Base-by-base conservation (phyloP, 2,888 invertebrate species). In the Drosophila anceps region DNA sequence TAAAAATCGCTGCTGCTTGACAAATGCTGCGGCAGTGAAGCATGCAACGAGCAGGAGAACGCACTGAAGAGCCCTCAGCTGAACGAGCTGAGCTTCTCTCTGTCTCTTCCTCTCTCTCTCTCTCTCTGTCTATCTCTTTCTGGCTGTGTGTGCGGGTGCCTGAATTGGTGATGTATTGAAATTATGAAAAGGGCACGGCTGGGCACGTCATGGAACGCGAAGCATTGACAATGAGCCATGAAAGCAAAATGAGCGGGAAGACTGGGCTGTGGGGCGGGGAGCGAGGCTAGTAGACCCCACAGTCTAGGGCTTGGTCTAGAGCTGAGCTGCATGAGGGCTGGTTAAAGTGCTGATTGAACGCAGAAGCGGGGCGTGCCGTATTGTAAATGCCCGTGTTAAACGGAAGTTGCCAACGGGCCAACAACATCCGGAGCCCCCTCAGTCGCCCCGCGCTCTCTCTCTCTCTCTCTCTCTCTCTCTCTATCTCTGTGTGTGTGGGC, bases 121-220 rank as follows among this genome's bases (percentile, higher is more conserved):
- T 24, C 54, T 43, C 54, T 35, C 37, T 41, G 44, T 31, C 59
- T 48, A 37, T 33, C 53, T 41, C 48, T 29, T 35, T 24, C 46
- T 24, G 63, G 20, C 46, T 24, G 63, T 60, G 10, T 39, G 74
- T 60, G 65, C 59, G 61, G 58, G 59, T 72, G 72, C 65, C 54
- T 48, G 59, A 39, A 35, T 63, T 59, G 71, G 62, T 71, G 86
- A 84, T 83, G 87, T 76, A 84, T 83, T 79, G 89, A 88, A 88
- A 84, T 84, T 84, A 88, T 86, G 86, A 88, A 86, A 73, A 82
- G 81, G 83, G 83, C 82, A 77, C 85, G 67, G 66, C 79, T 71
- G 76, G 61, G 63, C 73, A 76, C 72, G 76, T 71, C 77, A 79
- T 44, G 77, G 80, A 79, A 71, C 80, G 70, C 70, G 51, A 62